Conservation (phyloP, 2,113 vertebrate genomes). For the Nothobranchius furzeri region DNA sequence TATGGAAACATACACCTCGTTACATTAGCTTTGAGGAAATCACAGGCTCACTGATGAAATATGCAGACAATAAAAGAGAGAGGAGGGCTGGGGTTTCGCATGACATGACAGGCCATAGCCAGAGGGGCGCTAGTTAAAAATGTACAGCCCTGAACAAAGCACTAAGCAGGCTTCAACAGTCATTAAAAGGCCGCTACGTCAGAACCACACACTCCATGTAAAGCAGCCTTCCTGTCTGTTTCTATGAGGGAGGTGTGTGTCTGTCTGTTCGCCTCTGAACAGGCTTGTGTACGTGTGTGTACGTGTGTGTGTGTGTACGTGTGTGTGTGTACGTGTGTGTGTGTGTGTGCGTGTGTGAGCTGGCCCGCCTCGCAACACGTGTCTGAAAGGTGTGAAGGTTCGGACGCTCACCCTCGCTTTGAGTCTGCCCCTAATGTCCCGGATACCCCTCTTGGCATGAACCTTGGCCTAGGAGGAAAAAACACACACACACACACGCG, state of each 20-base stretch:
- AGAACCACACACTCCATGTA: slow-evolving; percentile 67
- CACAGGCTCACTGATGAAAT: slow-evolving; percentile 86
- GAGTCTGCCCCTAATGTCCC: slow-evolving; percentile 91
- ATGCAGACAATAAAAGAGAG: slow-evolving; percentile 87
- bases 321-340: too few species aligned
- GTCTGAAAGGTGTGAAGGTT: slow-evolving; percentile 43
- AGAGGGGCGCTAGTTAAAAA: slow-evolving; percentile 88
- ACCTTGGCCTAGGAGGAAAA: slow-evolving; percentile 85
- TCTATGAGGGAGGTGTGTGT: slow-evolving; percentile 57
- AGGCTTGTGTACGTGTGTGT: slow-evolving; percentile 49
- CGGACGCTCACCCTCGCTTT: slow-evolving; percentile 86
- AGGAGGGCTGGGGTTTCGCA: slow-evolving; percentile 65
- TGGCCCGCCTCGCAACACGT: slow-evolving; percentile 21
- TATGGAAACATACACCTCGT: slow-evolving; percentile 90
- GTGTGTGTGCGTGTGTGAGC: neutral
- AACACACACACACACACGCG: neutral
- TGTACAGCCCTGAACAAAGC: slow-evolving; percentile 85
- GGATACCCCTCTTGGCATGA: slow-evolving; percentile 93
- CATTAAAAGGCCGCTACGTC: slow-evolving; percentile 82
- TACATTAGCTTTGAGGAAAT: slow-evolving; percentile 88
- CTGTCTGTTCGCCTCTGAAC: slow-evolving; percentile 31
- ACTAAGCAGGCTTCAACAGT: slow-evolving; percentile 86
- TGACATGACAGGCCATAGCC: slow-evolving; percentile 86
- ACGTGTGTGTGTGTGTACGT: too few species aligned
- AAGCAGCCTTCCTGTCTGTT: slow-evolving; percentile 68